phyloP scores from a whole-genome alignment of 1,140 invertebrate species.

The Himalopsyche phryganea region DNA sequence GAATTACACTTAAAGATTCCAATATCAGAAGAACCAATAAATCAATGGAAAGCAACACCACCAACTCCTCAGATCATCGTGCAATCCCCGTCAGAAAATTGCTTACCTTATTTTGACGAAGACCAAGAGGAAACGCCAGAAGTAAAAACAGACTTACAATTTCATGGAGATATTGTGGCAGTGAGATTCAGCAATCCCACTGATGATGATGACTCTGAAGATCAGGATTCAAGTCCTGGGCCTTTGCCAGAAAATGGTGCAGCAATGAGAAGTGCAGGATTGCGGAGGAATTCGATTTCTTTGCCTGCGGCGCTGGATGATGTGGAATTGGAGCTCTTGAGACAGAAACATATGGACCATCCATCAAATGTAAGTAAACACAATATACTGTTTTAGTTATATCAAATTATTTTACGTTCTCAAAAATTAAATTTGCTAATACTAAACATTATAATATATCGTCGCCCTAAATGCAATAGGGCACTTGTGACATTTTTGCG shows the following conservation, averaged over 20 bases:
- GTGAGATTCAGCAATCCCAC: conserved; percentile 1
- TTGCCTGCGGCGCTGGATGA: conserved; percentile 45
- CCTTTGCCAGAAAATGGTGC: conserved; percentile 21
- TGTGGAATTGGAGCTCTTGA: conserved; percentile 43
- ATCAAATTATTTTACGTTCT: no score
- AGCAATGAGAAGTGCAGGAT: conserved; percentile 35
- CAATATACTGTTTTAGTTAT: no score
- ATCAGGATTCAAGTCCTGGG: conserved; percentile 17
- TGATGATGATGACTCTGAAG: conserved; percentile 12
- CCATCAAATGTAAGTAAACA: conserved; percentile 38
- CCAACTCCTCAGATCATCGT: conserved; percentile 24
- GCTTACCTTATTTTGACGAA: conserved; percentile 19
- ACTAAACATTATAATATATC: no score
- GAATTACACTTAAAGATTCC: conserved; percentile 21
- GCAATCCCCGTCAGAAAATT: conserved; percentile 23
- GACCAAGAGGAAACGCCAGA: background rate
- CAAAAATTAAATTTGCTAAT: no score
- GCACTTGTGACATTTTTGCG: no score
- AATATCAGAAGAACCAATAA: conserved; percentile 6
- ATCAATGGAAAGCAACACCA: background rate
- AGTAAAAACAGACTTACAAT: background rate
- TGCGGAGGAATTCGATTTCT: conserved; percentile 51
- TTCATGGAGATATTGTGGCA: background rate
- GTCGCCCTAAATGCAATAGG: no score
- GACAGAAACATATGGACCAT: conserved; percentile 41